These are phyloP conservation scores for Channa maculata DNA, from an alignment of 2,113 vertebrate genomes.

Conservation along the genomic window DNA sequence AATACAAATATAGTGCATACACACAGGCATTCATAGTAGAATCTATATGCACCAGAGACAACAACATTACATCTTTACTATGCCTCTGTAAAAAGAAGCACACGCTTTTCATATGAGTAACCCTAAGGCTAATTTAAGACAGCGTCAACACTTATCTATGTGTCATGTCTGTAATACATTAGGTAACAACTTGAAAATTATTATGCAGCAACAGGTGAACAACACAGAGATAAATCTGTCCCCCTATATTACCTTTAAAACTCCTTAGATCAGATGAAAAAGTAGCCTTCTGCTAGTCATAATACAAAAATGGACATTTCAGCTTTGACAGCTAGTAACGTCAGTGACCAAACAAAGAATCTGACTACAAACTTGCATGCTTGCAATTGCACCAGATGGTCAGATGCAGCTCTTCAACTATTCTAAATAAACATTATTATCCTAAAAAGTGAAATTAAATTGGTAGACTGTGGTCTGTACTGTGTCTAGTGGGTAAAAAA, in stretches of 20 bases:
- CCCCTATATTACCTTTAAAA: background rate
- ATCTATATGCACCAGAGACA: no score
- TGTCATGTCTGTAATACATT: background rate
- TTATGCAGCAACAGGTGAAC: background rate
- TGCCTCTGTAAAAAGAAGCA: no score
- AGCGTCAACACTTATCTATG: background rate
- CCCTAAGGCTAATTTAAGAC: no score
- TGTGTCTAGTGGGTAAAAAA: constrained; percentile 20
- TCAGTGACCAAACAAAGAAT: background rate
- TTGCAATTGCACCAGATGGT: background rate
- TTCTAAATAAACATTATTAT: background rate
- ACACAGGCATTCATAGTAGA: background rate
- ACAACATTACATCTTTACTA: no score
- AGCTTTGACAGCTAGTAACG: background rate
- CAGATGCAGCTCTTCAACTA: background rate
- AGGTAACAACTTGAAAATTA: background rate
- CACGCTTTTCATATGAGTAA: no score
- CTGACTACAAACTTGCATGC: background rate
- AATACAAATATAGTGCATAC: background rate
- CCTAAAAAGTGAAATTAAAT: background rate
- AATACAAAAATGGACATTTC: background rate
- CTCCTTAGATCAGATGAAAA: background rate
- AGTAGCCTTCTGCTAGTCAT: background rate
- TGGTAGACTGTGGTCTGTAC: background rate
- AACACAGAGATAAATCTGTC: background rate